Evolutionary conservation across 2,888 invertebrate species (phyloP), one percentile per base, ranked within the genome.

Genomic region (Malthinus flaveolus): DNA sequence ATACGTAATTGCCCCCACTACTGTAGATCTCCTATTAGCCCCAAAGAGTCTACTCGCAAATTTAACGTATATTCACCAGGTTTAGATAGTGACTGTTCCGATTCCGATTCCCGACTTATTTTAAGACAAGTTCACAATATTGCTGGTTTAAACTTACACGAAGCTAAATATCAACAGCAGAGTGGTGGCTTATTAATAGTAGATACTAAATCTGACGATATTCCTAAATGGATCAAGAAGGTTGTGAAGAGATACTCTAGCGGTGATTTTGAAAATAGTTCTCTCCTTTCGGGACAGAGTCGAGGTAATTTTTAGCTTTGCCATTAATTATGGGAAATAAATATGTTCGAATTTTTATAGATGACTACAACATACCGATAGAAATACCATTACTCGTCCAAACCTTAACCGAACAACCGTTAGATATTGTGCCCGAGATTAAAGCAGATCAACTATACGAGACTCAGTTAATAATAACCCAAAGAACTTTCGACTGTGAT

Each of bases 321-420:
- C 7, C 15, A 36, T 15, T 39, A 23, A 37, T n/a, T 3, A 37
- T 37, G 13, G 33, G n/a, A 6, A 9, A 2, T 12, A 31, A 12
- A n/a, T 11, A 37, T 36, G 32, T 39, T 50, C 12, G 23, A 42
- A 34, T 35, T 50, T 37, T 61, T 58, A 3, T 58, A 79, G 79
- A 79, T 68, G 79, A 79, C 61, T 78, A 77, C 63, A 79, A 78
- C 67, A 75, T 78, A 59, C 78, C 78, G 34, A 78, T 79, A 39
- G 79, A 79, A 68, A 75, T 79, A 55, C 79, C 79, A 10, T 61
- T 78, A 44, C 62, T 78, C 36, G 78, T 78, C 36, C 78, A 79
- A 64, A 77, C 76, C 13, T 63, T 77, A 49, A 74, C 74, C 52
- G 79, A 78, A 51, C 78, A 78, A 64, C 77, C 77, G 48, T 70